Evolutionary conservation across 2,888 invertebrate species (phyloP).

Genomic region (Aporophyla nigra): DNA sequence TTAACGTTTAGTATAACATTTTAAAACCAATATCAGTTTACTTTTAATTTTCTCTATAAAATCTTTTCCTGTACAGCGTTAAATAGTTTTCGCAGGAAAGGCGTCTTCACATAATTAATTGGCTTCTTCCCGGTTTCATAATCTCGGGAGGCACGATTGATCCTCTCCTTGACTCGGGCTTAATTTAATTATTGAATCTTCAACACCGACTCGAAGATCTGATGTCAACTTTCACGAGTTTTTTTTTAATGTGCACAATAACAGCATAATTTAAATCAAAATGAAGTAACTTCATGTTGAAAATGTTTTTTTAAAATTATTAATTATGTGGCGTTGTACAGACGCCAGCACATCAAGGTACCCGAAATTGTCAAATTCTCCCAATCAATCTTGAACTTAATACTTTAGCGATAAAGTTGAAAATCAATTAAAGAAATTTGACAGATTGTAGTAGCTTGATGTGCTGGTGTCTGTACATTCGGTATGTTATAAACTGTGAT

Average conservation of each 20-base stretch:
- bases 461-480: too few species aligned
- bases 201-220: slow-evolving; percentile 48
- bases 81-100: slow-evolving; percentile 65
- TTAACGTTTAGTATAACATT: background rate
- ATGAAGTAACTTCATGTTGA: too few species aligned
- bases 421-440: too few species aligned
- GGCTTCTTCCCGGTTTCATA: slow-evolving; percentile 78
- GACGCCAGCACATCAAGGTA: too few species aligned
- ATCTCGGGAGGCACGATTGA: slow-evolving; percentile 79
- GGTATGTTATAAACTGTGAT: too few species aligned
- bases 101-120: slow-evolving; percentile 80
- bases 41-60: background rate
- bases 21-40: background rate
- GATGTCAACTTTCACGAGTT: slow-evolving; percentile 37
- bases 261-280: background rate
- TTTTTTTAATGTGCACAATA: slow-evolving; percentile 23
- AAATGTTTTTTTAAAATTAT: too few species aligned
- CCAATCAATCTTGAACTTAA: too few species aligned
- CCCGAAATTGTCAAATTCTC: too few species aligned
- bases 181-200: slow-evolving; percentile 75
- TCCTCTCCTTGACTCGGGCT: slow-evolving; percentile 74
- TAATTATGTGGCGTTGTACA: too few species aligned
- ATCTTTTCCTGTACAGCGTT: slow-evolving; percentile 14
- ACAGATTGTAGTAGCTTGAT: too few species aligned
- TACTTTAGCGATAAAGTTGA: too few species aligned